A percentile compares a stretch with the other conserved stretches of the same genome.
Conservation (phyloP, 2,113 vertebrate species). For the Silurus asotus region DNA sequence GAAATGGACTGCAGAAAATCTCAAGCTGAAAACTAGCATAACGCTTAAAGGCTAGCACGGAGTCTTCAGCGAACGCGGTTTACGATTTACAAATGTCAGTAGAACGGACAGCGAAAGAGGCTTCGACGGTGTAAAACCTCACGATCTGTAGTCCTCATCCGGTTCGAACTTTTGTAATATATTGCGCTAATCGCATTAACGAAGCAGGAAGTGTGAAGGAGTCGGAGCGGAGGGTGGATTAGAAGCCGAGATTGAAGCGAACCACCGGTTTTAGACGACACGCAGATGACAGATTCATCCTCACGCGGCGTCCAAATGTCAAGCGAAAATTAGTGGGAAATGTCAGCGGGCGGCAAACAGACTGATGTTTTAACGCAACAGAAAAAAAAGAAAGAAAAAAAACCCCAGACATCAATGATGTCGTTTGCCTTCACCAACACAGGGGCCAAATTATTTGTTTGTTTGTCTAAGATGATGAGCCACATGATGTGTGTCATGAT, state of each 20-base stretch:
- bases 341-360: slow-evolving; percentile 17
- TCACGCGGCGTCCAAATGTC: slow-evolving; percentile 26
- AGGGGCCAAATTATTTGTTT: not conserved
- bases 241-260: not conserved
- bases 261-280: slow-evolving; percentile 10
- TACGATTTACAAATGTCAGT: no score
- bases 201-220: not conserved
- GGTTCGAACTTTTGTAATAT: not conserved
- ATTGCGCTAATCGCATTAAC: not conserved
- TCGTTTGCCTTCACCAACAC: slow-evolving; percentile 9
- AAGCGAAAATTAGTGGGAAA: slow-evolving; percentile 42
- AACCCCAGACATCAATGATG: slow-evolving; percentile 7
- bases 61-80: not conserved
- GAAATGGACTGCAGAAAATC: not conserved
- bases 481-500: slow-evolving; percentile 6
- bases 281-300: slow-evolving; percentile 11
- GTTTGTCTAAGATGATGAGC: not conserved
- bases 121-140: not conserved
- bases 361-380: slow-evolving; percentile 29
- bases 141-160: not conserved
- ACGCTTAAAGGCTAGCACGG: not conserved
- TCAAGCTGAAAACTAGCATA: not conserved
- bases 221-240: not conserved
- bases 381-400: not conserved
- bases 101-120: not conserved